Conservation (phyloP, 2,113 vertebrate genomes). For the Thamnaconus septentrionalis region DNA sequence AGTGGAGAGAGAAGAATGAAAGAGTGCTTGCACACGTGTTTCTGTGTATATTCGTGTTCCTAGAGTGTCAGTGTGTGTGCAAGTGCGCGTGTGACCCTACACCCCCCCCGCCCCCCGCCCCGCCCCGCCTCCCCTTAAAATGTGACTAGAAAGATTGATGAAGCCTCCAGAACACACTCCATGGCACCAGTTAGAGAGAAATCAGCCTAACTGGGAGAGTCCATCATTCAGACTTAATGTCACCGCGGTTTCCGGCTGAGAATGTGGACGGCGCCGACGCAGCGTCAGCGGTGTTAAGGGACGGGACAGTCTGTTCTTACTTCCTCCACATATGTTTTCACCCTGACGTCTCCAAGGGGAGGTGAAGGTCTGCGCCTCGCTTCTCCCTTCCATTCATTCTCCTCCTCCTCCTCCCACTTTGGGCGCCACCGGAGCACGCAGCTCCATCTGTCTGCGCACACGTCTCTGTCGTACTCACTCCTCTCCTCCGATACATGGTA, state of each 20-base stretch:
- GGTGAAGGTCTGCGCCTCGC: neutral
- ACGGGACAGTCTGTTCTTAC: conserved; percentile 3
- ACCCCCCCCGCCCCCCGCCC: too few relatives aligned
- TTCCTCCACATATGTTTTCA: conserved; percentile 1
- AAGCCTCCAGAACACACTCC: neutral
- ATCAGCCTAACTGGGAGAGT: neutral
- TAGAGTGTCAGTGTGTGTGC: conserved; percentile 14
- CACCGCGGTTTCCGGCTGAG: neutral
- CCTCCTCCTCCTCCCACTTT: neutral
- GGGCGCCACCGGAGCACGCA: conserved; percentile 18
- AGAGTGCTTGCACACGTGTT: conserved; percentile 6
- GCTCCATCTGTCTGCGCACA: too few relatives aligned
- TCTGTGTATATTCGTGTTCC: neutral
- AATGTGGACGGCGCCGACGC: neutral
- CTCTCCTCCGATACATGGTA: conserved; percentile 28
- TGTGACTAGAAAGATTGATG: neutral
- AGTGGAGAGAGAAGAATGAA: neutral
- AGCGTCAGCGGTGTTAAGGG: neutral
- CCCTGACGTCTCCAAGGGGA: neutral
- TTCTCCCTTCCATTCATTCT: conserved; percentile 12
- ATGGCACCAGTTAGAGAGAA: neutral
- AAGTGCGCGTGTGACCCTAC: neutral
- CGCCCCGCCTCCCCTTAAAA: neutral
- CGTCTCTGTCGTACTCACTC: too few relatives aligned
- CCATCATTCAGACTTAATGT: neutral